Conservation (phyloP, 2,797 vertebrate genomes). For the Myripristis jacobus region DNA sequence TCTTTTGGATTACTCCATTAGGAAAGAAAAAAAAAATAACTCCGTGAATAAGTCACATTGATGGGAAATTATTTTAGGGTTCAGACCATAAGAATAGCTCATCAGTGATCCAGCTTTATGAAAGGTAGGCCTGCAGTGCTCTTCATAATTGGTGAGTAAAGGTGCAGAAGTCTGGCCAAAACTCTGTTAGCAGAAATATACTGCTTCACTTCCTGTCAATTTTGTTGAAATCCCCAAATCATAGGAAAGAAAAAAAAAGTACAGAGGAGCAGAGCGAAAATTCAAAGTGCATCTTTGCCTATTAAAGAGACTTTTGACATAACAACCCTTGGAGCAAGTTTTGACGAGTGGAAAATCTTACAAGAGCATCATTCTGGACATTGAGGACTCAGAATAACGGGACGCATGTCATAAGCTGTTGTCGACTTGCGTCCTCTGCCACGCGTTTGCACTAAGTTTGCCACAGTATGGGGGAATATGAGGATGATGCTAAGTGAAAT, state of each 20-base stretch:
- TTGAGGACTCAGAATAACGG: conserved; percentile 55
- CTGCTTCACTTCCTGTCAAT: not conserved
- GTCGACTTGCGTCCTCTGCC: conserved; percentile 64
- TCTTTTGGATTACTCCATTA: conserved; percentile 38
- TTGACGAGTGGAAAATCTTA: conserved; percentile 31
- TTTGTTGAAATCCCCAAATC: conserved; percentile 29
- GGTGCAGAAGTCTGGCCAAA: conserved; percentile 6
- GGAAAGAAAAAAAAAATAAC: conserved; percentile 30
- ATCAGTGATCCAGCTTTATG: not conserved
- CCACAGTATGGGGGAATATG: conserved; percentile 74
- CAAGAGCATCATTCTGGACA: conserved; percentile 55
- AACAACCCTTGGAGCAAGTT: conserved; percentile 63
- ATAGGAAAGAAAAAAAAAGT: conserved; percentile 27
- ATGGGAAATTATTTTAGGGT: conserved; percentile 8
- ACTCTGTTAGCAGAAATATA: conserved; percentile 16
- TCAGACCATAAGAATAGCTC: not conserved
- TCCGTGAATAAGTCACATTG: not conserved
- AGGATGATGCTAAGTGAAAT: conserved; percentile 89
- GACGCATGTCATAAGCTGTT: conserved; percentile 75
- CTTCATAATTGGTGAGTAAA: conserved; percentile 9
- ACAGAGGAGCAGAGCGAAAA: conserved; percentile 20
- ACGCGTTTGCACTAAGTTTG: conserved; percentile 71
- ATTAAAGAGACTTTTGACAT: conserved; percentile 59
- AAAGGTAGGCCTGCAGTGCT: conserved; percentile 5
- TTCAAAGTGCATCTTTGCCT: conserved; percentile 50